Conservation (phyloP, 2,888 invertebrate genomes). For the Ptilodon capucinus region DNA sequence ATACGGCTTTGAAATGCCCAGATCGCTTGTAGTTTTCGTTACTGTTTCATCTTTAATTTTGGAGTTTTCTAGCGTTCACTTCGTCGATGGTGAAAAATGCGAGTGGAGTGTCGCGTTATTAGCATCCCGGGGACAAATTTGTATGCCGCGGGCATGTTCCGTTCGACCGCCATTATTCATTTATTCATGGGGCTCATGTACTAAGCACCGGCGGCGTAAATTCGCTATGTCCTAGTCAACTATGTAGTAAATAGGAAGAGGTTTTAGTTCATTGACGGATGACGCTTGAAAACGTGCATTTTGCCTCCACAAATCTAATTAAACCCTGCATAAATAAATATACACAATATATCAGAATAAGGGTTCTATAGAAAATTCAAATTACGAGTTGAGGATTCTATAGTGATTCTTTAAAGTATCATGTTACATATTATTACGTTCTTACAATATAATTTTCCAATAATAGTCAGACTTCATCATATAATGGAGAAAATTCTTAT, state of each 20-base stretch:
- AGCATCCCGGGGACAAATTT: slow-evolving; percentile 72
- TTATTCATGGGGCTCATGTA: slow-evolving; percentile 73
- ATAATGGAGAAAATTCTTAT: too few relatives aligned
- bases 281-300: neutral
- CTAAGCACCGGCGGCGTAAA: slow-evolving; percentile 51
- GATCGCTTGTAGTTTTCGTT: neutral
- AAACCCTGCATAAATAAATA: too few relatives aligned
- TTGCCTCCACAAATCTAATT: slow-evolving; percentile 6
- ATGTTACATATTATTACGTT: too few relatives aligned
- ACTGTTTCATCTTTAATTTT: neutral
- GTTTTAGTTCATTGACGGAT: slow-evolving; percentile 6
- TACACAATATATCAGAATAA: too few relatives aligned
- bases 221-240: slow-evolving; percentile 44
- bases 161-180: slow-evolving; percentile 75
- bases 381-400: too few relatives aligned
- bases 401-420: too few relatives aligned
- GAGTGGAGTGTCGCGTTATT: slow-evolving; percentile 67
- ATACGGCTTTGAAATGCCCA: too few relatives aligned
- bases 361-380: too few relatives aligned
- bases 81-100: slow-evolving; percentile 66
- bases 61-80: neutral
- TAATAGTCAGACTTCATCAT: too few relatives aligned
- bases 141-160: slow-evolving; percentile 70
- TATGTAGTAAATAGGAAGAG: slow-evolving; percentile 19
- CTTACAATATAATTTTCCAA: too few relatives aligned